These are phyloP conservation scores for Nipponacmea schrenckii DNA, from an alignment of 2,888 invertebrate species.

Conservation along the genomic window DNA sequence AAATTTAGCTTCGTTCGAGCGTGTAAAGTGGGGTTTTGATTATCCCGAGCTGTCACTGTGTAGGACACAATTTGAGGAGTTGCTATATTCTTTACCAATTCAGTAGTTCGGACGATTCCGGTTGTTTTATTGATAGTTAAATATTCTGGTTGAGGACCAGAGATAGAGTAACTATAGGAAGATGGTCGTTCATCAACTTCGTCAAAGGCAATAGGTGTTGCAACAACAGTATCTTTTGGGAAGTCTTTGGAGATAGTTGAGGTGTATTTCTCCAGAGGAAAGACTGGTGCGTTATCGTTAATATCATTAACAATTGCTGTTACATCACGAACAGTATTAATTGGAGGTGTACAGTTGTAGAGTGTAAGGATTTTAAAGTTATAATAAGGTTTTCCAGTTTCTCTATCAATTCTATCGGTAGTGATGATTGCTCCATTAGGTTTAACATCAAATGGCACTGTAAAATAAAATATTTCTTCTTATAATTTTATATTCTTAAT, in stretches of 20 bases:
- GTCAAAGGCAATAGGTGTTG: slow-evolving; percentile 42
- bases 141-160: slow-evolving; percentile 24
- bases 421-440: slow-evolving; percentile 29
- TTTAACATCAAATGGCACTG: slow-evolving; percentile 38
- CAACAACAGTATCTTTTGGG: slow-evolving; percentile 33
- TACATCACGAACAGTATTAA: slow-evolving; percentile 25
- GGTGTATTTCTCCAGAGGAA: slow-evolving; percentile 30
- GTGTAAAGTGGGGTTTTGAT: not conserved
- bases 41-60: not conserved
- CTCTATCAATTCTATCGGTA: slow-evolving; percentile 30
- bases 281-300: slow-evolving; percentile 41
- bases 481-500: no score
- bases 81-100: not conserved
- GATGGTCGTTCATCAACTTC: slow-evolving; percentile 32
- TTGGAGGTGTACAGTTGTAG: slow-evolving; percentile 31
- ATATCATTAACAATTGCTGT: slow-evolving; percentile 38
- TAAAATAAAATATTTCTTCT: not conserved
- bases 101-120: slow-evolving; percentile 32
- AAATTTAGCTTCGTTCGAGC: not conserved
- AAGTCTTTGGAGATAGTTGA: slow-evolving; percentile 32
- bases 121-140: slow-evolving; percentile 32
- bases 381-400: slow-evolving; percentile 27
- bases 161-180: slow-evolving; percentile 30
- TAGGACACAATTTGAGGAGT: not conserved
- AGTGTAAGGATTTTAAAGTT: slow-evolving; percentile 32